Evolutionary conservation across 2,113 vertebrate species (phyloP).

Genomic region (Solenodon paradoxus): DNA sequence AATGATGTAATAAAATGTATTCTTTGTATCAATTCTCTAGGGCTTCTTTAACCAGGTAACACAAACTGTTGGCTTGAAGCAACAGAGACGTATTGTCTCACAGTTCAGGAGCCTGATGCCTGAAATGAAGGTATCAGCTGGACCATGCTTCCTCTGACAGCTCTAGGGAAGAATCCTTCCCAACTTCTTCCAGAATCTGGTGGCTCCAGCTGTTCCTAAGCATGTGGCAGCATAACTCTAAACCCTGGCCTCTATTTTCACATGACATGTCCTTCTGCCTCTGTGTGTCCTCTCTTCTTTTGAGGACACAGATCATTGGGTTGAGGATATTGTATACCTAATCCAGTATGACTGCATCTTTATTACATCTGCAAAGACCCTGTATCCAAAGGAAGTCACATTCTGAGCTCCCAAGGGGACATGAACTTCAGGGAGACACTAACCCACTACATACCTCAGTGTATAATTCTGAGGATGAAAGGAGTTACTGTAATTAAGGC

Average conservation of each 20-base stretch:
- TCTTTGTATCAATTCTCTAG: neutral
- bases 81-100: neutral
- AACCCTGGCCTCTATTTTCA: neutral
- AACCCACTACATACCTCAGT: neutral
- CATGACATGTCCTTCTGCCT: neutral
- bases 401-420: neutral
- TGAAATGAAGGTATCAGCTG: neutral
- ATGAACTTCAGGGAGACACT: neutral
- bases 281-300: neutral
- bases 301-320: neutral
- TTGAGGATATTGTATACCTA: neutral
- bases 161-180: neutral
- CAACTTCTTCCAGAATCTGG: neutral
- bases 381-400: neutral
- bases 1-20: neutral
- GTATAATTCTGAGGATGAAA: neutral
- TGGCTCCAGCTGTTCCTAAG: neutral
- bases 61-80: neutral
- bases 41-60: neutral
- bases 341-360: neutral
- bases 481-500: neutral
- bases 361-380: neutral
- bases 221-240: rapidly evolving
- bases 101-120: neutral
- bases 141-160: neutral